Percentiles rank a stretch among this genome's conserved stretches.
These are phyloP conservation scores for Troilus luridus DNA, from an alignment of 2,888 invertebrate species.

Conservation along the genomic window DNA sequence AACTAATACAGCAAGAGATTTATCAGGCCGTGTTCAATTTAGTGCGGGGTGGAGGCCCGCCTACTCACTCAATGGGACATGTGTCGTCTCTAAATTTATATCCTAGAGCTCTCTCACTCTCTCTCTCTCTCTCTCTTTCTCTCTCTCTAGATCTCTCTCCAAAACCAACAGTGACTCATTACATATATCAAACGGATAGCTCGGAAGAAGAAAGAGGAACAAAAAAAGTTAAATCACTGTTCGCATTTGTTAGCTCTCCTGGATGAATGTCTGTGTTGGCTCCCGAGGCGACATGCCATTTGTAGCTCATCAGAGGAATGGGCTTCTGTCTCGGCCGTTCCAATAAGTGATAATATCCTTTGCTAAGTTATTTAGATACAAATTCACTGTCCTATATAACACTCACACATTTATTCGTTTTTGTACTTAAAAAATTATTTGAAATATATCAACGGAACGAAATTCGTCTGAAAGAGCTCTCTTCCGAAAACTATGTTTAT, in stretches of 20 bases:
- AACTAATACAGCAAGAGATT: background rate
- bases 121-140: background rate
- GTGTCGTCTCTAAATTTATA: slow-evolving; percentile 33
- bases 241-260: slow-evolving; percentile 1
- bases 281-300: background rate
- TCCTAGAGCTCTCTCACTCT: background rate
- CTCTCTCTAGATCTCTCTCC: background rate
- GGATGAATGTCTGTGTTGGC: slow-evolving; percentile 29
- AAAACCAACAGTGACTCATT: slow-evolving; percentile 33
- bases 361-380: no score
- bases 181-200: slow-evolving; percentile 34
- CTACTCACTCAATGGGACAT: slow-evolving; percentile 19
- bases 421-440: no score
- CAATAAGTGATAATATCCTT: no score
- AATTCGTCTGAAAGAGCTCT: no score
- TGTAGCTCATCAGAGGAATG: background rate
- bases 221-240: slow-evolving; percentile 11
- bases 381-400: no score
- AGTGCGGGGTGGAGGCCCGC: background rate
- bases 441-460: no score
- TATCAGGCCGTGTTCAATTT: slow-evolving; percentile 22
- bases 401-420: no score
- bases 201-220: background rate
- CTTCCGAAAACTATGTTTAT: no score
- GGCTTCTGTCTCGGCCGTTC: no score